Percentiles rank a stretch among this genome's conserved stretches.
These are phyloP conservation scores for Linyphia triangularis DNA, from an alignment of 2,888 invertebrate genomes.

Conservation along the genomic window DNA sequence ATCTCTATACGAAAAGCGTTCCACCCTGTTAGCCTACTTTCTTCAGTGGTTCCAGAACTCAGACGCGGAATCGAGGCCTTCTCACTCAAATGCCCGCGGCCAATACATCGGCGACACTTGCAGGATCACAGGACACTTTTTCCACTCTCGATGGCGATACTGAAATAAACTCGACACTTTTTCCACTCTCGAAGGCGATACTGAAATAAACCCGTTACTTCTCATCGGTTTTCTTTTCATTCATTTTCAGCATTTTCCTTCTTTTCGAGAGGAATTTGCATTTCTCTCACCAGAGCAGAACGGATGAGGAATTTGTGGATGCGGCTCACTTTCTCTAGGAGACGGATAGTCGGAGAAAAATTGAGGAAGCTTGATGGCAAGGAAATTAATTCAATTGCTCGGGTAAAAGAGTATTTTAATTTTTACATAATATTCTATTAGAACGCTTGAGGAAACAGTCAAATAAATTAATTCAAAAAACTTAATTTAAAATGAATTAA, in stretches of 20 bases:
- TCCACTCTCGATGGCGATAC: constrained; percentile 10
- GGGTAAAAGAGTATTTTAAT: too few relatives aligned
- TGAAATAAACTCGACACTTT: constrained; percentile 19
- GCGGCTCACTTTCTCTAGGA: constrained; percentile 14
- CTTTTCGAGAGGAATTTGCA: constrained; percentile 10
- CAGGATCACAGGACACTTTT: constrained; percentile 16
- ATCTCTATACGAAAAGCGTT: constrained; percentile 42
- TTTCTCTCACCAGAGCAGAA: constrained; percentile 8
- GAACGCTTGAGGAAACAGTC: too few relatives aligned
- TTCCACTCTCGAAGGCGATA: neutral
- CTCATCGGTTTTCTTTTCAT: neutral
- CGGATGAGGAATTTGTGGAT: constrained; percentile 35
- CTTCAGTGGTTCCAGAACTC: neutral
- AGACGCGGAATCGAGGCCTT: constrained; percentile 39
- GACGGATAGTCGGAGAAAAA: neutral
- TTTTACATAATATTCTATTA: too few relatives aligned
- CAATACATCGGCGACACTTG: constrained; percentile 38
- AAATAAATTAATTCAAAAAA: too few relatives aligned
- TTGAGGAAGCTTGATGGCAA: too few relatives aligned
- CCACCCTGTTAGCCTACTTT: constrained; percentile 71
- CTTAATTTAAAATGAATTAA: too few relatives aligned
- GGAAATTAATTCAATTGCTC: too few relatives aligned
- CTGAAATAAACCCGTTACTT: neutral
- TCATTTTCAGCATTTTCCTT: constrained; percentile 34
- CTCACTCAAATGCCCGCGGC: constrained; percentile 46